Base-by-base conservation (phyloP, 2,113 vertebrate species). In the Caranx ignobilis region DNA sequence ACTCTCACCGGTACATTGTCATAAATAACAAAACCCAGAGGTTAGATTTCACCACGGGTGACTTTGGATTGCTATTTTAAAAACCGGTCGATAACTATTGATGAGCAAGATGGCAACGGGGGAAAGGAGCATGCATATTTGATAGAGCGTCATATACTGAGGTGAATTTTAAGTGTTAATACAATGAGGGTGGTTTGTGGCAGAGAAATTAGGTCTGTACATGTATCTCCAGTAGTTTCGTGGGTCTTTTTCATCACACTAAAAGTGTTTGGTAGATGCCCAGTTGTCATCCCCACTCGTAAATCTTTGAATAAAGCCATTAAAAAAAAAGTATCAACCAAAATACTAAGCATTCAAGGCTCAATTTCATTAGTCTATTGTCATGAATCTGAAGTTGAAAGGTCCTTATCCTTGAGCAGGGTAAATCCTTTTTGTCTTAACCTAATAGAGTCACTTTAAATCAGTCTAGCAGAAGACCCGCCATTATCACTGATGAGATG, bases 81-180 rank as follows among this genome's bases (percentile, higher is more conserved):
- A 84, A 91, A 88, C 63, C 86, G 87, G 87, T 94, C 94, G 61
- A 93, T 94, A 91, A 81, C 82, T 92, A 93, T 94, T 92, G 93
- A 94, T 90, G 91, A 90, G 79, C 75, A 76, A 84, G 91, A 90
- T 83, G 81, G 66, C 75, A 77, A 77, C 59, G 71, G 85, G 68
- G 81, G 81, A 83, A 70, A 57, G 64, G 76, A 76, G 67, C 78
- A 86, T 92, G 90, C 89, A 92, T 94, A 88, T 94, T 94, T 92
- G 85, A 93, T 87, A 68, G 71, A 76, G 65, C 71, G 54, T 80
- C 84, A 54, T 87, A 77, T 75, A 73, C 32, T 55, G 69, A 63
- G 79, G 59, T 79, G 89, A 81, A 92, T 92, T 79, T 77, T 66
- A 88, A 91, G 76, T 65, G 72, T 71, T 31, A 82, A 56, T 68